Evolutionary conservation across 2,888 invertebrate genomes (phyloP).

Genomic region (Ischnura elegans): DNA sequence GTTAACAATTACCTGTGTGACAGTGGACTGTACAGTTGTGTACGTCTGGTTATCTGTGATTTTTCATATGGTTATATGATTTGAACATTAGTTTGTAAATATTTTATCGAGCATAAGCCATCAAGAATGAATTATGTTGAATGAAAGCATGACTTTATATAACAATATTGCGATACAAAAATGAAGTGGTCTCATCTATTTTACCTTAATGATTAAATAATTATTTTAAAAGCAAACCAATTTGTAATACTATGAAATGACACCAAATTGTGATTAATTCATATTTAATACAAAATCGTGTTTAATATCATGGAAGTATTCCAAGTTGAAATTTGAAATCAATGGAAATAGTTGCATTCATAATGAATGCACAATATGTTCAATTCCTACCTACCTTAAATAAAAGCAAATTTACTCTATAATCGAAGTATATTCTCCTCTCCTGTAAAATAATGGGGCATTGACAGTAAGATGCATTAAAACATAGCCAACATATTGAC

Average conservation of each 20-base stretch:
- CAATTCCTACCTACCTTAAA: slow-evolving; percentile 40
- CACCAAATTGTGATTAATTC: slow-evolving; percentile 41
- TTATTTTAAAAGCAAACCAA: slow-evolving; percentile 35
- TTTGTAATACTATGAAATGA: slow-evolving; percentile 55
- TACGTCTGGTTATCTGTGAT: slow-evolving; percentile 65
- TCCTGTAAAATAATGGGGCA: not conserved
- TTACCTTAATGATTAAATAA: slow-evolving; percentile 45
- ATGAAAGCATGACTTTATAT: slow-evolving; percentile 34
- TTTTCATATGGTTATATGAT: slow-evolving; percentile 62
- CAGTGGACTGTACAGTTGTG: slow-evolving; percentile 60
- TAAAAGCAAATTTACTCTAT: slow-evolving; percentile 42
- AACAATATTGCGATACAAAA: slow-evolving; percentile 8
- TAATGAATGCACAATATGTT: slow-evolving; percentile 35
- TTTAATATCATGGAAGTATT: slow-evolving; percentile 32
- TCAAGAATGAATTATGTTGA: slow-evolving; percentile 54
- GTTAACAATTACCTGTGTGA: slow-evolving; percentile 39
- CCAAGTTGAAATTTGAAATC: slow-evolving; percentile 10
- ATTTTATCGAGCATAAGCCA: slow-evolving; percentile 46
- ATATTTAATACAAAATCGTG: slow-evolving; percentile 19
- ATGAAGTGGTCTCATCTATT: slow-evolving; percentile 39
- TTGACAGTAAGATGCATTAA: too few species aligned
- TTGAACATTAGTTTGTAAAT: slow-evolving; percentile 56
- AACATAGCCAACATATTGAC: too few species aligned
- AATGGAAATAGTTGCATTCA: slow-evolving; percentile 26
- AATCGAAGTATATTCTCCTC: slow-evolving; percentile 12